These are phyloP conservation scores for Thereva unica DNA, from an alignment of 2,888 invertebrate species.

Conservation along the genomic window DNA sequence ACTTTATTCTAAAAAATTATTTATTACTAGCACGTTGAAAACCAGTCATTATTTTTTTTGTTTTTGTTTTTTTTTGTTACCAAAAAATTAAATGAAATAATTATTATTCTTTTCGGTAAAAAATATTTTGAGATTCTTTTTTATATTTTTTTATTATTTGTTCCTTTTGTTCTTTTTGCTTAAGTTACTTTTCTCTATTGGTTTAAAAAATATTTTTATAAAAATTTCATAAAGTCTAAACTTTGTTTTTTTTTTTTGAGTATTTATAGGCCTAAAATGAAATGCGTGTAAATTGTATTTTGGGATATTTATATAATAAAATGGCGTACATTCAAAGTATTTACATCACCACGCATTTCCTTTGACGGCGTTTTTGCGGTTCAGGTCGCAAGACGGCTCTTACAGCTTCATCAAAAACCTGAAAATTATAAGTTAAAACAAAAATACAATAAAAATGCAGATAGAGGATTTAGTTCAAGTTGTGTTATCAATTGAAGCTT, in stretches of 20 bases:
- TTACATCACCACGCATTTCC: constrained; percentile 85
- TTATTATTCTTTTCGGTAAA: too few relatives aligned
- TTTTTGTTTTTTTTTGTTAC: too few relatives aligned
- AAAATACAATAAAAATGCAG: too few relatives aligned
- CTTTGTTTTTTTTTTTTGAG: constrained; percentile 21
- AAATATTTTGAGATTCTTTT: constrained; percentile 7
- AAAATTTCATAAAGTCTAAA: constrained; percentile 28
- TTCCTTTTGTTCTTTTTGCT: constrained; percentile 9
- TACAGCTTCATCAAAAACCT: constrained; percentile 99
- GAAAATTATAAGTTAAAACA: constrained; percentile 40
- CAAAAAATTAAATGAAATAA: too few relatives aligned
- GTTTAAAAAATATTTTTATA: constrained; percentile 29
- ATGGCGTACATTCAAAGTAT: constrained; percentile 46
- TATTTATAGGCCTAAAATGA: constrained; percentile 33
- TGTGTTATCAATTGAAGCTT: too few relatives aligned
- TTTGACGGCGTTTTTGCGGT: constrained; percentile 91
- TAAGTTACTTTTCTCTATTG: constrained; percentile 22
- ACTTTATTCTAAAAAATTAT: too few relatives aligned
- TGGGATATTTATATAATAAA: constrained; percentile 22
- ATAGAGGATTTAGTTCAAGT: too few relatives aligned
- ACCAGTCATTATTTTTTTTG: too few relatives aligned
- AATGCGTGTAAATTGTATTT: constrained; percentile 24
- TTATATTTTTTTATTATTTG: constrained; percentile 26
- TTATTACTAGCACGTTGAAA: too few relatives aligned
- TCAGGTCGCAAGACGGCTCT: constrained; percentile 96